A percentile compares a stretch with the other conserved stretches of the same genome.
These are phyloP conservation scores for Dinocampus coccinellae DNA, from an alignment of 2,888 invertebrate species.

Conservation along the genomic window DNA sequence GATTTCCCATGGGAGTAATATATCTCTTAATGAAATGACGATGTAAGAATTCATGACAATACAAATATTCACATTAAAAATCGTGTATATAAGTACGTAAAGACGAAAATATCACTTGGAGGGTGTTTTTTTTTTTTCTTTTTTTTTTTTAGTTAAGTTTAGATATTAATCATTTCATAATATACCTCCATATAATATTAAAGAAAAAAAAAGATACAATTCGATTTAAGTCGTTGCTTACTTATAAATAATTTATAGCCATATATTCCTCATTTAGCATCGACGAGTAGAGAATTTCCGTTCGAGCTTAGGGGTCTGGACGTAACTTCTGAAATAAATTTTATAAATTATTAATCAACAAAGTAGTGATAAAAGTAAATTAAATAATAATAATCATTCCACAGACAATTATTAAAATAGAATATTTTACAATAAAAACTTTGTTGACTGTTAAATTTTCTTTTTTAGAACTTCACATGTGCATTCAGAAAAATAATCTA, in stretches of 20 bases:
- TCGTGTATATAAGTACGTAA: neutral
- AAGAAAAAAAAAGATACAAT: no score
- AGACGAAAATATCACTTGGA: neutral
- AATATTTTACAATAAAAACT: no score
- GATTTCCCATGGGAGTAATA: neutral
- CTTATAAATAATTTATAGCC: conserved; percentile 17
- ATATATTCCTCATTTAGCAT: conserved; percentile 39
- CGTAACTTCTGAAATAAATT: conserved; percentile 75
- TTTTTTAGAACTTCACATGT: neutral
- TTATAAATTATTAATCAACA: conserved; percentile 16
- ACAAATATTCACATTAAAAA: neutral
- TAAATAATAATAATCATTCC: conserved; percentile 18
- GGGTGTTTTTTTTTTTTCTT: no score
- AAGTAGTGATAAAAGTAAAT: neutral
- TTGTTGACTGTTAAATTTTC: no score
- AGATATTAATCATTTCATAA: neutral
- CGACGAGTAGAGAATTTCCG: conserved; percentile 50
- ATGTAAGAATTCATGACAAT: neutral
- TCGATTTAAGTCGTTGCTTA: conserved; percentile 13
- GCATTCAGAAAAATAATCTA: neutral
- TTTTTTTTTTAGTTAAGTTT: neutral
- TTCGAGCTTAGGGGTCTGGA: conserved; percentile 73
- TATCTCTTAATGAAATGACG: neutral
- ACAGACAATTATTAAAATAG: neutral
- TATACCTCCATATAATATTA: neutral